Conservation (phyloP, 2,113 vertebrate genomes). For the Catharus fuscescens region DNA sequence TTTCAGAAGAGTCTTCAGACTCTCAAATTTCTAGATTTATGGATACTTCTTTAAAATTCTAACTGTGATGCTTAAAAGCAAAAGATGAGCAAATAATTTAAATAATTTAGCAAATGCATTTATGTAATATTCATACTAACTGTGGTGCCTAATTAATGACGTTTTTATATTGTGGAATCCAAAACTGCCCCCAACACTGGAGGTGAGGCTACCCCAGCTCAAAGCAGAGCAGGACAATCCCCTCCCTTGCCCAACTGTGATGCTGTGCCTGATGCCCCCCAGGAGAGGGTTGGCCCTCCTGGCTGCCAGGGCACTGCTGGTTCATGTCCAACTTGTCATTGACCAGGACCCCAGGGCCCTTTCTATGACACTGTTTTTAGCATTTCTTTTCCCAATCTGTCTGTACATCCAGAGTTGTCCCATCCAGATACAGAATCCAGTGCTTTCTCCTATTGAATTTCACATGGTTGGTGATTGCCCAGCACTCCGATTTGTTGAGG, state of each 20-base stretch:
- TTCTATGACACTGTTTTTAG: background rate
- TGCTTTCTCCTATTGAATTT: background rate
- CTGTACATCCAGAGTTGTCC: too few relatives aligned
- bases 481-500: background rate
- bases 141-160: background rate
- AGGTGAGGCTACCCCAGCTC: rapidly evolving
- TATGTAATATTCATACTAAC: background rate
- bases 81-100: background rate
- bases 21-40: background rate
- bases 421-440: background rate
- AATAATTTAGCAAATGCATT: background rate
- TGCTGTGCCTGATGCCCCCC: background rate
- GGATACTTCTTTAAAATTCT: background rate
- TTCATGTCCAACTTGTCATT: rapidly evolving
- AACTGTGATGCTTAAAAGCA: background rate
- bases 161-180: background rate
- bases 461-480: too few relatives aligned
- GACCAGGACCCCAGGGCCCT: rapidly evolving
- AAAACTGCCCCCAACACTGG: rapidly evolving
- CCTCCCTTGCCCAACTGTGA: rapidly evolving
- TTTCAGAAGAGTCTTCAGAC: background rate
- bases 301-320: background rate
- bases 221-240: background rate
- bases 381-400: background rate
- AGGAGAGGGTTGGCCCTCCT: rapidly evolving